Percentiles rank a stretch among this genome's conserved stretches.
These are phyloP conservation scores for Metallyticus violacea DNA, from an alignment of 2,888 invertebrate genomes.

Conservation along the genomic window DNA sequence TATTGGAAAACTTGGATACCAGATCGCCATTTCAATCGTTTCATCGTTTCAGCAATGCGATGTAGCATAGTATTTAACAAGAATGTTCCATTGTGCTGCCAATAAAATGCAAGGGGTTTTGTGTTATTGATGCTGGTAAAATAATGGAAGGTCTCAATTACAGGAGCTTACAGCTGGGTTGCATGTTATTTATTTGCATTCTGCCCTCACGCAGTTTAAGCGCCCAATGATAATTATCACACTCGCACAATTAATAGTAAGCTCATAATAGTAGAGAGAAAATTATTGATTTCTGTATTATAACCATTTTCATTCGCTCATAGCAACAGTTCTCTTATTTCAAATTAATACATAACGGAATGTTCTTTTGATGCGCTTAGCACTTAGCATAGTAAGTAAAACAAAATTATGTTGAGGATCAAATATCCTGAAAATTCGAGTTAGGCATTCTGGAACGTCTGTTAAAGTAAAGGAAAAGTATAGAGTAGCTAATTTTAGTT, in stretches of 20 bases:
- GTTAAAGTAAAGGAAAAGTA: too few species aligned
- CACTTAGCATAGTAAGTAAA: too few species aligned
- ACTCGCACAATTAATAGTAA: too few species aligned
- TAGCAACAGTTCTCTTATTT: not conserved
- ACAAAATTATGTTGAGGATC: too few species aligned
- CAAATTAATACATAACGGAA: too few species aligned
- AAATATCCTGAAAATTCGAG: too few species aligned
- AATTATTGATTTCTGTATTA: not conserved
- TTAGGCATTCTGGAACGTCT: too few species aligned
- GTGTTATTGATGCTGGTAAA: not conserved
- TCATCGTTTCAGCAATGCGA: not conserved
- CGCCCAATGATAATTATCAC: not conserved
- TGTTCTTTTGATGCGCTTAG: too few species aligned
- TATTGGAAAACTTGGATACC: not conserved
- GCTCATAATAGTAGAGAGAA: not conserved
- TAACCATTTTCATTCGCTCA: not conserved
- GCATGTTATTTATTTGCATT: not conserved
- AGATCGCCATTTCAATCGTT: not conserved
- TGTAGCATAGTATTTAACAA: not conserved
- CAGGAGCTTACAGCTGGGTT: not conserved
- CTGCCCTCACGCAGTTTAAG: not conserved
- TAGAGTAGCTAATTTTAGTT: too few species aligned
- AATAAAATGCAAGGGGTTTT: not conserved
- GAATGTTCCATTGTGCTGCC: not conserved
- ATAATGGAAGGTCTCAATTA: not conserved